Base-by-base conservation (phyloP, 2,888 invertebrate genomes). In the Lampropteryx suffumata region DNA sequence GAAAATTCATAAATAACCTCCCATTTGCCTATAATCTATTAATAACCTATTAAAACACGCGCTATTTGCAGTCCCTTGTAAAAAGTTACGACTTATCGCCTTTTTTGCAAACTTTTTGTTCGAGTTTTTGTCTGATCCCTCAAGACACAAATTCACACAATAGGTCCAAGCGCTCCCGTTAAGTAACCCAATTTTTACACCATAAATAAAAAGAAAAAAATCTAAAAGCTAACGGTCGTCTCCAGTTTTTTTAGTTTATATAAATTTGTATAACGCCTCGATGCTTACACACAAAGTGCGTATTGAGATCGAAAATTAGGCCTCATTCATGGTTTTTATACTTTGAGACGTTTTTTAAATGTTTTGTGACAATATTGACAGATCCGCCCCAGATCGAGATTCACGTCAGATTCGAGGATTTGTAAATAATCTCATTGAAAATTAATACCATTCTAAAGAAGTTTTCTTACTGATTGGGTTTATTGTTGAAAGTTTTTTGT, bases 111-210 rank as follows among this genome's bases (percentile, higher is more conserved):
- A 41, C 28, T 55, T 56, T 56, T 51, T 54, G 51, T 21, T 28
- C 13, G 6, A 40, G 32, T 57, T 57, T 61, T 57, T 61, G 43
- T 49, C 43, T 61, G 64, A 69, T 78, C 77, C 77, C 76, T 67
- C 64, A 76, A 75, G 69, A 61, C 52, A 35, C 36, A 44, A 21
- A 36, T 50, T 32, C 53, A 64, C 71, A 86, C 86, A 90, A 89
- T 81, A 63, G 42, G 80, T 3, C 43, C 64, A 64, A 14, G 52
- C 61, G 85, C 85, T 86, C 80, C 87, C 88, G 87, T 81, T 89
- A 89, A 90, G 90, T 89, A 88, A 89, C 89, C 90, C 86, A 90
- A 90, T 90, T 89, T 87, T 87, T 84, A 75, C 87, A 83, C 89
- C 87, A 84, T 88, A 87, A 84, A 86, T 90, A 89, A 85, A 73